phyloP scores from a whole-genome alignment of 1,140 invertebrate species.

The Protaetia brevitarsis region DNA sequence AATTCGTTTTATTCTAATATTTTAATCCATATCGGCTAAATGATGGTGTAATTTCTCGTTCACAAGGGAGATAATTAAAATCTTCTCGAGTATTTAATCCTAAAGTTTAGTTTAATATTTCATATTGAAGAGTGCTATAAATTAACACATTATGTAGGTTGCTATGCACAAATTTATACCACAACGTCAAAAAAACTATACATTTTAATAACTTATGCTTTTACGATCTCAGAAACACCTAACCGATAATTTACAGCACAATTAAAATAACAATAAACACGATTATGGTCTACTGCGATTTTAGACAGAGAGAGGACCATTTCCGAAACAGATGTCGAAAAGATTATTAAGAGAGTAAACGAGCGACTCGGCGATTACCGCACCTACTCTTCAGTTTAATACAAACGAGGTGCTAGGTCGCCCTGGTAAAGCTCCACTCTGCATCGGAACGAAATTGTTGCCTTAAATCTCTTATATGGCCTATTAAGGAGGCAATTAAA shows the following conservation, averaged over 20 bases:
- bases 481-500: constrained; percentile 15
- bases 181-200: not conserved
- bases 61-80: too few relatives aligned
- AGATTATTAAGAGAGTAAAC: too few relatives aligned
- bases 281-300: not conserved
- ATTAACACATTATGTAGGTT: not conserved
- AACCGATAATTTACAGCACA: constrained; percentile 6
- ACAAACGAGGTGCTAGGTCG: not conserved
- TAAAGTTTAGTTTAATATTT: too few relatives aligned
- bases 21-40: too few relatives aligned
- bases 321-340: constrained; percentile 3
- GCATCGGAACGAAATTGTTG: not conserved
- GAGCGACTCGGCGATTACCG: not conserved
- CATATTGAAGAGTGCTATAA: too few relatives aligned
- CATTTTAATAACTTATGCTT: not conserved
- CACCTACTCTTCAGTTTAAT: not conserved
- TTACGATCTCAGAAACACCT: not conserved
- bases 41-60: too few relatives aligned
- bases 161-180: not conserved
- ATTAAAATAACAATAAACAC: constrained; percentile 9
- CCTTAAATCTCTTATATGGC: constrained; percentile 3
- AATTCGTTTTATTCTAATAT: too few relatives aligned
- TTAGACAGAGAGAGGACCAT: constrained; percentile 1
- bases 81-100: too few relatives aligned
- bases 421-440: too few relatives aligned